phyloP scores from a whole-genome alignment of 64 coral and sea anemone species.

The Anthopleura sola region DNA sequence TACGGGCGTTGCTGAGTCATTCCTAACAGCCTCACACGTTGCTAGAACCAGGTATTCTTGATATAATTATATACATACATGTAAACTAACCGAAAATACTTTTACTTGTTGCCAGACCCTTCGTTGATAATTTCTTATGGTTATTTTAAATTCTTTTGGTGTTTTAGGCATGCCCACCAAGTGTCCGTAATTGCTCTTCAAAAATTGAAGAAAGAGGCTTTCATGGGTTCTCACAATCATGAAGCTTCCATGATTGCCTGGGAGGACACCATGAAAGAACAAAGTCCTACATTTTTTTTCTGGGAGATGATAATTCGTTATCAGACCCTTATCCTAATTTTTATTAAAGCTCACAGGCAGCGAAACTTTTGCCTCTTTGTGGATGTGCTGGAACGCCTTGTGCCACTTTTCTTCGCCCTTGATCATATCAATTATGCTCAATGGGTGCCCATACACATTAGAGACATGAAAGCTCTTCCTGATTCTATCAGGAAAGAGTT shows the following conservation, averaged over 20 bases:
- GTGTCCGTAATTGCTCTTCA: too few species aligned
- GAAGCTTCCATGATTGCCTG: constrained; percentile 2
- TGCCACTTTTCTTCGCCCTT: constrained; percentile 37
- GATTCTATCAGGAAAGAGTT: constrained; percentile 34
- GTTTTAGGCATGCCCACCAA: too few species aligned
- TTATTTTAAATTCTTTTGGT: too few species aligned
- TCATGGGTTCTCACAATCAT: too few species aligned
- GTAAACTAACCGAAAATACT: too few species aligned
- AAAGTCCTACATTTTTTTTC: constrained; percentile 49
- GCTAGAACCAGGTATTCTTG: constrained; percentile 10
- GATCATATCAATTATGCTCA: constrained; percentile 54
- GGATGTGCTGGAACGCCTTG: constrained; percentile 2
- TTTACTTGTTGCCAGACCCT: too few species aligned
- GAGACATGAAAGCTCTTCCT: constrained; percentile 53
- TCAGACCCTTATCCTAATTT: constrained; percentile 21
- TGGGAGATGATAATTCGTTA: constrained; percentile 32
- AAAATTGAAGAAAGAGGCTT: not conserved
- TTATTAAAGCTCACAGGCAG: constrained; percentile 24
- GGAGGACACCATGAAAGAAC: constrained; percentile 7
- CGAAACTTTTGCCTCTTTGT: constrained; percentile 17
- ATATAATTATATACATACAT: too few species aligned
- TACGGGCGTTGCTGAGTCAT: constrained; percentile 11
- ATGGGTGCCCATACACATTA: constrained; percentile 40
- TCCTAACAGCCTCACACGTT: constrained; percentile 39
- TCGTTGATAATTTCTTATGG: too few species aligned